Evolutionary conservation across 2,888 invertebrate genomes (phyloP).

Genomic region (Schizaphis graminum): DNA sequence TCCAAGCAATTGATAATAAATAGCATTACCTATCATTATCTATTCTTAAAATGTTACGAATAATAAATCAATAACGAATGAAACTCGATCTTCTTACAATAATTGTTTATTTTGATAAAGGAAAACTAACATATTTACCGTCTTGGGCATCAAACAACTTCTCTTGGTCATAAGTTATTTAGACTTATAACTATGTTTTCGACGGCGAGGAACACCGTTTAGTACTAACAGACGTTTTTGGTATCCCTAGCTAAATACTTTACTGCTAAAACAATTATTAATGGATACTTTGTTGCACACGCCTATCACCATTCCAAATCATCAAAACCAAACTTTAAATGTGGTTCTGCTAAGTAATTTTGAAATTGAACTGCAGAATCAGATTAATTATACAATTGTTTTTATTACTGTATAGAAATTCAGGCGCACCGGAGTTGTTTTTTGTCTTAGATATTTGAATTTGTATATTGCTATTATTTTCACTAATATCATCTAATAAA

Average conservation of each 20-base stretch:
- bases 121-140: background rate
- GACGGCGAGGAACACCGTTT: background rate
- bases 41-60: too few species aligned
- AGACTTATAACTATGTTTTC: slow-evolving; percentile 26
- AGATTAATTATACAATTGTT: background rate
- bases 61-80: too few species aligned
- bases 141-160: background rate
- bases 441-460: background rate
- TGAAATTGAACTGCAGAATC: background rate
- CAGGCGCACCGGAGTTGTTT: background rate
- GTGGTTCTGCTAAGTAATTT: slow-evolving; percentile 2
- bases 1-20: too few species aligned
- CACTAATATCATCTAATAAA: background rate
- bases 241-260: slow-evolving; percentile 4
- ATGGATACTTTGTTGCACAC: background rate
- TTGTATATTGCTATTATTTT: background rate
- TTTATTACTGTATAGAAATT: background rate
- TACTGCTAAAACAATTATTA: background rate
- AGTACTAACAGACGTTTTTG: background rate
- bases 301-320: background rate
- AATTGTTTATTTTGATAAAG: background rate
- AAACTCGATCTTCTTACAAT: too few species aligned
- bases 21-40: too few species aligned
- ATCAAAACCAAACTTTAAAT: background rate
- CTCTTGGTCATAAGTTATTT: slow-evolving; percentile 5